phyloP scores from a whole-genome alignment of 1,140 invertebrate genomes.

The Ceratoteleas bidentatus region DNA sequence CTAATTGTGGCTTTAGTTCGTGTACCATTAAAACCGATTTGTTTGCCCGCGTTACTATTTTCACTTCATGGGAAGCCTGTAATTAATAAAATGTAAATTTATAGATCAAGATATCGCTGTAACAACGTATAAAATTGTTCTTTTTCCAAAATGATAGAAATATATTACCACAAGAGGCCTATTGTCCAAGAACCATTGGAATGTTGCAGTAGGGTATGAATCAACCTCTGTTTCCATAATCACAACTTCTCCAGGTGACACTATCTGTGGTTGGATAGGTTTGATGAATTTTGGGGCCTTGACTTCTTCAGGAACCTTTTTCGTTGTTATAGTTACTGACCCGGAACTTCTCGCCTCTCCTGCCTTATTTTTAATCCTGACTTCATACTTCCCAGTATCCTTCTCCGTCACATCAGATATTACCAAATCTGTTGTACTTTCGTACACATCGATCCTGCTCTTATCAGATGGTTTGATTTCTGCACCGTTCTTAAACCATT shows the following conservation, averaged over 20 bases:
- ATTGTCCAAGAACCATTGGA: constrained; percentile 91
- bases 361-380: constrained; percentile 87
- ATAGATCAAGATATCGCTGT: neutral
- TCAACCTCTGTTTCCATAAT: constrained; percentile 89
- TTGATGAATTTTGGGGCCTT: constrained; percentile 88
- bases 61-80: constrained; percentile 75
- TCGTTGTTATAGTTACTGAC: constrained; percentile 85
- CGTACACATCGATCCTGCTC: constrained; percentile 84
- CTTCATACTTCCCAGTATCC: constrained; percentile 92
- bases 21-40: constrained; percentile 90
- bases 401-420: constrained; percentile 87
- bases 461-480: constrained; percentile 87
- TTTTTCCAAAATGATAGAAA: no score
- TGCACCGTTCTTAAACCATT: constrained; percentile 94
- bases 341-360: constrained; percentile 90
- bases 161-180: constrained; percentile 79
- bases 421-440: constrained; percentile 85
- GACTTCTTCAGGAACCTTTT: constrained; percentile 82
- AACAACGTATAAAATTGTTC: no score
- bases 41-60: constrained; percentile 89
- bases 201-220: constrained; percentile 89
- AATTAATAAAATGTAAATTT: constrained; percentile 3
- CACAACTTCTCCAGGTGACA: constrained; percentile 88
- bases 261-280: constrained; percentile 86
- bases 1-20: constrained; percentile 86